Base-by-base conservation (phyloP, 2,888 invertebrate species). In the Temnothorax ravouxi region DNA sequence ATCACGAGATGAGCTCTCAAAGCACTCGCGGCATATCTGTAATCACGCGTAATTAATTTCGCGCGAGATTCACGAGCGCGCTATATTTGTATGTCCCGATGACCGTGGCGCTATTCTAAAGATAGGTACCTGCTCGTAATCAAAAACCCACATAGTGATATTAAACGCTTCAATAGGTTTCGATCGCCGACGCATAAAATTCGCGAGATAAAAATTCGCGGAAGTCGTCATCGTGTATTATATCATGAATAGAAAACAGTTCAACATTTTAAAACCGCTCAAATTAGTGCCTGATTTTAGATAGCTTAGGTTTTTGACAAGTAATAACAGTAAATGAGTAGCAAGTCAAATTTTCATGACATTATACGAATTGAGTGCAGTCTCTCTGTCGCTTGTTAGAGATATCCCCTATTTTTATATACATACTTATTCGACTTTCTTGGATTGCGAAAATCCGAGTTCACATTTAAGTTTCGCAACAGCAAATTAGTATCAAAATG, bases 31-130 rank as follows among this genome's bases (percentile, higher is more conserved):
- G 71, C 67, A 52, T 21, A 84, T 83, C 76, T 84, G 84, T 89
- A 90, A 90, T 93, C 91, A 91, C 86, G 89, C 87, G 85, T 88
- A 91, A 92, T 93, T 92, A 91, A 93, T 92, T 92, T 90, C 85
- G 85, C 89, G 83, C 89, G 88, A 84, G 87, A 83, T 85, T 84
- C 85, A 80, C 87, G 62, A 84, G 83, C 84, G 86, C 82, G 76
- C 66, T 81, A 44, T 44, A 92, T 93, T 93, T 91, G 91, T 91
- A 92, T 89, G 88, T 89, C 83, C 88, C 87, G 89, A 91, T 86
- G 86, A 69, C 85, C 86, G 83, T 84, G 83, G 79, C 81, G 83
- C 74, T 86, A 87, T 91, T 91, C 90, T 84, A 89, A 87, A 88
- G 89, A 92, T 88, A 88, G 29, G 56, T 89, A 89, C 88, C 89